Base-by-base conservation (phyloP, 2,888 invertebrate genomes). In the Ceramica pisi region DNA sequence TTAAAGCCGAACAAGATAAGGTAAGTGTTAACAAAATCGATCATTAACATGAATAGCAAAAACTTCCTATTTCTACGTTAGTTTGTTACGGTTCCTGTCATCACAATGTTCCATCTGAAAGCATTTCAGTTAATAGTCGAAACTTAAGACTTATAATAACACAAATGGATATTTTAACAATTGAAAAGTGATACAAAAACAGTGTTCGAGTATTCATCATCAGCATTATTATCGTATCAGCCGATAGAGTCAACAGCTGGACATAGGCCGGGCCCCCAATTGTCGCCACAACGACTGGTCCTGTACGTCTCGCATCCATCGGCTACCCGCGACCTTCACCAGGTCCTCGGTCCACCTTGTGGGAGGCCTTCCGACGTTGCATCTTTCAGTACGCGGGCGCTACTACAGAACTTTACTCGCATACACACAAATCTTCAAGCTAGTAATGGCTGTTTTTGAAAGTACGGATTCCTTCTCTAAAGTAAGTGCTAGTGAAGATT, bases 1-100 rank as follows among this genome's bases (percentile, higher is more conserved):
- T 31, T 65, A 31, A 4, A 4, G 10, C 41, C 10, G 16, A 26
- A 31, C 26, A 41, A n/a, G 67, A 67, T 67, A 67, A 63, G 64
- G 41, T 4, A 60, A n/a, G n/a, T 35, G 12, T 21, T 44, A 51
- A 41, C 38, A 41, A 26, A 44, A 44, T 51, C 16, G 26, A 26
- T 62, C 16, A 50, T 48, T 35, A 50, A 26, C 19, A n/a, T 21
- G 38, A 63, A 9, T 38, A 19, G 41, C 10, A 12, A 6, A 46
- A 57, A 21, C 26, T 23, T 9, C 21, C 5, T 31, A n/a, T 51
- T 53, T 63, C 41, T 19, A 50, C 16, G 26, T 61, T 41, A 67
- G 67, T 67, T 41, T 19, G 50, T 63, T 16, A 51, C 41, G 5
- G 62, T 41, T 41, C 38, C 12, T 41, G 16, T 1, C 26, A 50